Evolutionary conservation across 53 echinoderm and acorn worm genomes (phyloP).

Genomic region (Stichopus horrens): DNA sequence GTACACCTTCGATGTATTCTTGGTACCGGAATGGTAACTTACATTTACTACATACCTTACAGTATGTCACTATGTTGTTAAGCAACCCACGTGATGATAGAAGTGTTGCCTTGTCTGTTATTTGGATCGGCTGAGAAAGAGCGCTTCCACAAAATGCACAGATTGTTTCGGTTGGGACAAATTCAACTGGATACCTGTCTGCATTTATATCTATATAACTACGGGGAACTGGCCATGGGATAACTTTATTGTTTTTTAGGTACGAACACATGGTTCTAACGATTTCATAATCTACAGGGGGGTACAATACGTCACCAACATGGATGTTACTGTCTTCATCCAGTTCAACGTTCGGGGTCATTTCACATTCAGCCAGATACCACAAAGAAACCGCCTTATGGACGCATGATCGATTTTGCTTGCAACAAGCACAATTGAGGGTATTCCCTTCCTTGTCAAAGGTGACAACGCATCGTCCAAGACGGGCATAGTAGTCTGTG

Average conservation of each 20-base stretch:
- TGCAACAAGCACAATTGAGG: conserved; percentile 7
- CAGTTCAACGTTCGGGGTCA: neutral
- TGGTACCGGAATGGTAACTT: neutral
- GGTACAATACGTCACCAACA: neutral
- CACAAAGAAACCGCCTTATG: conserved; percentile 20
- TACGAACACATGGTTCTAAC: conserved; percentile 11
- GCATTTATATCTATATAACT: neutral
- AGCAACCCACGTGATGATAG: neutral
- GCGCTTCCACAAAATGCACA: conserved; percentile 2
- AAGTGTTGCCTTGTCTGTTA: conserved; percentile 5
- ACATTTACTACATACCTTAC: neutral
- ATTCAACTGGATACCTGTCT: neutral
- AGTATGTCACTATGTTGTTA: neutral
- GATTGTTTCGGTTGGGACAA: conserved; percentile 15
- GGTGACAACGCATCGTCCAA: conserved; percentile 8
- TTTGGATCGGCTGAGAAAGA: conserved; percentile 16
- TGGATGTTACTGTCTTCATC: neutral
- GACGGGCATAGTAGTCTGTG: neutral
- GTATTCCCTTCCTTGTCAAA: neutral
- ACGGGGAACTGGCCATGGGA: conserved; percentile 32
- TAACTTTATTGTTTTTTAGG: neutral
- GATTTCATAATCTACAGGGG: neutral
- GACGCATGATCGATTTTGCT: conserved; percentile 7
- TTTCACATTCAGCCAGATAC: neutral
- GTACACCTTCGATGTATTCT: neutral